Evolutionary conservation across 2,113 vertebrate species (phyloP).

Genomic region (Lampris incognitus): DNA sequence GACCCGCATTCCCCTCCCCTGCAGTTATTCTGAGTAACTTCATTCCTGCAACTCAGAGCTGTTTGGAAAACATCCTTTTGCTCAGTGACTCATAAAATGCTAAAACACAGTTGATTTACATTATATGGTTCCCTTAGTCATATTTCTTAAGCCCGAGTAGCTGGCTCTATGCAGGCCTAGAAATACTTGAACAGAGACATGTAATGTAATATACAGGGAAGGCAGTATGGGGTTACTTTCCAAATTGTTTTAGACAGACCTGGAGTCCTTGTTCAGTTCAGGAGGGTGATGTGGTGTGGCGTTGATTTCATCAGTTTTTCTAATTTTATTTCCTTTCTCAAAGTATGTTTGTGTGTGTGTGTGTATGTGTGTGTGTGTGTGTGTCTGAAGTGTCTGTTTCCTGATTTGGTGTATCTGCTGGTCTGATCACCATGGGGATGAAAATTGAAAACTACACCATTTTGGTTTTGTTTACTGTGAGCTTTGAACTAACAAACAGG

Average conservation of each 20-base stretch:
- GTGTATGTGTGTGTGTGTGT: conserved; percentile 68
- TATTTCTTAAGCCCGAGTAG: conserved; percentile 34
- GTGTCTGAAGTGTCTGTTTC: conserved; percentile 61
- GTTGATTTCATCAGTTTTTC: conserved; percentile 55
- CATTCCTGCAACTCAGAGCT: conserved; percentile 43
- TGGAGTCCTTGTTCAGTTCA: conserved; percentile 47
- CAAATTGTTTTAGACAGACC: conserved; percentile 42
- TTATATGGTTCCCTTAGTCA: conserved; percentile 38
- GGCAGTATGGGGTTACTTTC: conserved; percentile 16
- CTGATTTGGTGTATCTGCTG: conserved; percentile 64
- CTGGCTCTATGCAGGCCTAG: conserved; percentile 57
- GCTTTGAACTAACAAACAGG: conserved; percentile 79
- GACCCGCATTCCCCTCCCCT: conserved; percentile 49
- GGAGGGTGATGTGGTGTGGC: conserved; percentile 43
- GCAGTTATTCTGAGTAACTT: conserved; percentile 52
- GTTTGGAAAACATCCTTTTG: conserved; percentile 39
- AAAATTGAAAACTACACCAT: conserved; percentile 56
- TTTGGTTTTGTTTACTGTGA: conserved; percentile 75
- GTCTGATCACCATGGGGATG: conserved; percentile 51
- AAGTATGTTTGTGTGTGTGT: conserved; percentile 70
- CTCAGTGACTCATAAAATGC: conserved; percentile 51
- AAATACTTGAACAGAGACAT: conserved; percentile 27
- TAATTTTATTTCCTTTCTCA: conserved; percentile 32
- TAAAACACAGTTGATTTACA: conserved; percentile 62
- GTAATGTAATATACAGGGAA: conserved; percentile 46